A percentile compares a stretch with the other conserved stretches of the same genome.
These are phyloP conservation scores for Drosophila melanosoma DNA, from an alignment of 2,888 invertebrate species.

Conservation along the genomic window DNA sequence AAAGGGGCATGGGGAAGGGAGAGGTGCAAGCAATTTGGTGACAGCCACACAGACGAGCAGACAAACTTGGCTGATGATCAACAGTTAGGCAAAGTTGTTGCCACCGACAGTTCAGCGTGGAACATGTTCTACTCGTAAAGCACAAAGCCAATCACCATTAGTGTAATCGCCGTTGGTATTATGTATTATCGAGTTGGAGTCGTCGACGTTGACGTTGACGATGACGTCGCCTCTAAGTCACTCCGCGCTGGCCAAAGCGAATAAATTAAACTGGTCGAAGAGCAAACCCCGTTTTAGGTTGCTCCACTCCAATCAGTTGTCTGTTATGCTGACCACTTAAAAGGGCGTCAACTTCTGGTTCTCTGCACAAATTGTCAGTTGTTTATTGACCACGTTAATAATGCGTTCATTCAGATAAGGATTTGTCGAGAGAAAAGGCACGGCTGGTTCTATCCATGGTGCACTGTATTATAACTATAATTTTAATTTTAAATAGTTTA, in stretches of 20 bases:
- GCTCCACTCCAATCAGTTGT: neutral
- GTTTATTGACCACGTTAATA: conserved; percentile 68
- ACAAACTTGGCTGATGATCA: conserved; percentile 71
- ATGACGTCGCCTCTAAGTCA: conserved; percentile 39
- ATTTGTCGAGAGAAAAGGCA: neutral
- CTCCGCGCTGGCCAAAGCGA: conserved; percentile 43
- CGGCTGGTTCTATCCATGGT: conserved; percentile 6
- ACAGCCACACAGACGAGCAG: conserved; percentile 29
- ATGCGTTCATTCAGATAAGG: conserved; percentile 29
- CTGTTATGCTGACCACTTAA: conserved; percentile 39
- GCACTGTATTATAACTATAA: too few species aligned
- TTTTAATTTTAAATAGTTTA: neutral
- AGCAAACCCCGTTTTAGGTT: conserved; percentile 47
- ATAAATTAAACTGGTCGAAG: conserved; percentile 74
- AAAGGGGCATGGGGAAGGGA: neutral
- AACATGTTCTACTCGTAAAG: conserved; percentile 54
- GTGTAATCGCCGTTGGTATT: conserved; percentile 79
- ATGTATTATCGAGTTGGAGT: conserved; percentile 65
- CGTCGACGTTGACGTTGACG: neutral
- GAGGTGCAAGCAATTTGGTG: conserved; percentile 34
- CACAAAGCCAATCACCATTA: conserved; percentile 80
- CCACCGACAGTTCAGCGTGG: conserved; percentile 66
- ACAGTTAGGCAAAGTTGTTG: conserved; percentile 73
- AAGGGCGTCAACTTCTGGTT: conserved; percentile 65
- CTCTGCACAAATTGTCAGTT: conserved; percentile 41